These are phyloP conservation scores for Hoplias malabaricus DNA, from an alignment of 2,113 vertebrate species.

Conservation along the genomic window DNA sequence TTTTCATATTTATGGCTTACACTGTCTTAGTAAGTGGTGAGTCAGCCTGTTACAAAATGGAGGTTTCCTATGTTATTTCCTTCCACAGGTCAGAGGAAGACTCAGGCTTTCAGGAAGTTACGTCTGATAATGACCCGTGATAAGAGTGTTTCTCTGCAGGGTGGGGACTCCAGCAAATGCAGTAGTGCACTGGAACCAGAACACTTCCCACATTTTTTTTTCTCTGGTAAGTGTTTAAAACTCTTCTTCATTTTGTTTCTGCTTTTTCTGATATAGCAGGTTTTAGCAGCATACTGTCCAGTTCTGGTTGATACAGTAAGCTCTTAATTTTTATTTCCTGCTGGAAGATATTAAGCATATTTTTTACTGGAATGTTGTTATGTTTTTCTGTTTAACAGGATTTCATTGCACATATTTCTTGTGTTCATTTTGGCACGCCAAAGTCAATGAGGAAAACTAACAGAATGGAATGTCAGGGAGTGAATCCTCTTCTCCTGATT, in stretches of 20 bases:
- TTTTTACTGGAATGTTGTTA: not conserved
- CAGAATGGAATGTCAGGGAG: slow-evolving; percentile 9
- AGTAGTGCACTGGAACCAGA: not conserved
- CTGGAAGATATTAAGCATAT: not conserved
- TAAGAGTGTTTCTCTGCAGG: not conserved
- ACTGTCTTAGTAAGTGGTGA: not conserved
- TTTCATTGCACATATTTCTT: not conserved
- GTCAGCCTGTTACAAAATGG: not conserved
- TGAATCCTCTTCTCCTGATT: not conserved
- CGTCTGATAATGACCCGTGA: not conserved
- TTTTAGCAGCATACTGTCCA: too few species aligned
- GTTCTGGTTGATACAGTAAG: too few species aligned
- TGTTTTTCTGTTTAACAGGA: not conserved
- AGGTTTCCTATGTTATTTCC: not conserved
- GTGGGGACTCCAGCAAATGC: not conserved
- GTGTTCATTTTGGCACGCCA: not conserved
- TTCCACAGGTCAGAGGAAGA: not conserved
- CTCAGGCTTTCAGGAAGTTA: too few species aligned
- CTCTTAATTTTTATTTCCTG: too few species aligned
- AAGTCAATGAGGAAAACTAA: not conserved
- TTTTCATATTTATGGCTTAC: not conserved
- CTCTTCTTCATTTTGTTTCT: not conserved
- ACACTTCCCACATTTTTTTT: not conserved
- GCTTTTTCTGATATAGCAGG: not conserved
- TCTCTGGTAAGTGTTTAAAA: not conserved